Conservation (phyloP, 2,888 invertebrate genomes). For the Watsonalla cultraria region DNA sequence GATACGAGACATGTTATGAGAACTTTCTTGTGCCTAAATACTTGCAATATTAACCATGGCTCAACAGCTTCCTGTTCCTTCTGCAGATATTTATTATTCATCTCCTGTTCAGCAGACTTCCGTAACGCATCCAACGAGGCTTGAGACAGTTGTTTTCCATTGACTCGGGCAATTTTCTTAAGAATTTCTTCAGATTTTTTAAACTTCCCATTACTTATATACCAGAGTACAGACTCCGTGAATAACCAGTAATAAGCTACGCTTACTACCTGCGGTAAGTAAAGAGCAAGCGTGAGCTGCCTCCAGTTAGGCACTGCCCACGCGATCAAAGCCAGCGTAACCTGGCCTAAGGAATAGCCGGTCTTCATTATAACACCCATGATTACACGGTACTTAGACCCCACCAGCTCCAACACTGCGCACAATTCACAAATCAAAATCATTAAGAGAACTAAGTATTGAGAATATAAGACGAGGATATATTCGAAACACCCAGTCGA, state of each 20-base stretch:
- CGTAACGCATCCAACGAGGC: conserved; percentile 46
- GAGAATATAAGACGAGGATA: too few relatives aligned
- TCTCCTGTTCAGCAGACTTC: conserved; percentile 40
- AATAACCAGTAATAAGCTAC: conserved; percentile 83
- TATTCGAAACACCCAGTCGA: too few relatives aligned
- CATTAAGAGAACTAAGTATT: too few relatives aligned
- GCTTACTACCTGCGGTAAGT: conserved; percentile 82
- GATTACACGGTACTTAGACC: conserved; percentile 83
- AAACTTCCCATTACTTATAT: conserved; percentile 82
- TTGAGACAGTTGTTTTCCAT: conserved; percentile 59
- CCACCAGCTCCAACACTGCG: conserved; percentile 86
- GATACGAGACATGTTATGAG: conserved; percentile 40
- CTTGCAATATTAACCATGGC: conserved; percentile 49
- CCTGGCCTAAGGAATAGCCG: conserved; percentile 85
- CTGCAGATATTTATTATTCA: conserved; percentile 26
- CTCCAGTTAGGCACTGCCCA: conserved; percentile 85
- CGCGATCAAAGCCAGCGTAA: conserved; percentile 82
- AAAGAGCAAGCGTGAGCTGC: conserved; percentile 80
- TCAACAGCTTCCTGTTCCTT: conserved; percentile 27
- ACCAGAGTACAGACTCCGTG: conserved; percentile 87
- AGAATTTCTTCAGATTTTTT: conserved; percentile 81
- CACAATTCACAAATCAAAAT: background rate
- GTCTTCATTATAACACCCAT: conserved; percentile 84
- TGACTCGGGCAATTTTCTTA: conserved; percentile 79
- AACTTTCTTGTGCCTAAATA: conserved; percentile 45